Evolutionary conservation across 2,113 vertebrate species (phyloP).

Genomic region (Poecile atricapillus): DNA sequence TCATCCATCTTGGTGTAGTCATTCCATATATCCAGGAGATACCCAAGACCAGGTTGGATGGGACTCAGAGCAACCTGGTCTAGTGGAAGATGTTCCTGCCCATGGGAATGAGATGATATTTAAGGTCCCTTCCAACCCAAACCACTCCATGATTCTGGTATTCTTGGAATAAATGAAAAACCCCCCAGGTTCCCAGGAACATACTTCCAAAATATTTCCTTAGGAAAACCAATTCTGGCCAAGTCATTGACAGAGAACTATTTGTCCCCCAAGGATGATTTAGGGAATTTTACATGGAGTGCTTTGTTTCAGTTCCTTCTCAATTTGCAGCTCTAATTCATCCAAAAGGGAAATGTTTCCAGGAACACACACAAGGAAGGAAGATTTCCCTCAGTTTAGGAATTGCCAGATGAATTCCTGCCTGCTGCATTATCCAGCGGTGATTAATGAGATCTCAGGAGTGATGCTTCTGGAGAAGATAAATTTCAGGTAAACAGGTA

Average conservation of each 20-base stretch:
- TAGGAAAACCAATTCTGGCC: neutral
- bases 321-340: neutral
- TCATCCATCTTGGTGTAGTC: neutral
- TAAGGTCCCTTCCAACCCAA: neutral
- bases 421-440: neutral
- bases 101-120: neutral
- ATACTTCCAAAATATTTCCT: neutral
- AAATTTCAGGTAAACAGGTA: neutral
- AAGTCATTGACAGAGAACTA: neutral
- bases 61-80: neutral
- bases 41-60: neutral
- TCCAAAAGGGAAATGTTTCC: neutral
- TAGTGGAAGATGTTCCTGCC: neutral
- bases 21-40: neutral
- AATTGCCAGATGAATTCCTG: neutral
- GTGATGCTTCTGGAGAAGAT: neutral
- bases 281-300: neutral
- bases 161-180: neutral
- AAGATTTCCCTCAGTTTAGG: neutral
- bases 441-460: neutral
- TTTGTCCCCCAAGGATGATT: fast-evolving
- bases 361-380: neutral
- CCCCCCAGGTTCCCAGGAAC: neutral
- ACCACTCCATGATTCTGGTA: neutral
- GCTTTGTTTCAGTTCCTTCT: neutral